Percentiles rank a stretch among this genome's conserved stretches.
These are phyloP conservation scores for Anoplopoma fimbria DNA, from an alignment of 2,113 vertebrate genomes.

Conservation along the genomic window DNA sequence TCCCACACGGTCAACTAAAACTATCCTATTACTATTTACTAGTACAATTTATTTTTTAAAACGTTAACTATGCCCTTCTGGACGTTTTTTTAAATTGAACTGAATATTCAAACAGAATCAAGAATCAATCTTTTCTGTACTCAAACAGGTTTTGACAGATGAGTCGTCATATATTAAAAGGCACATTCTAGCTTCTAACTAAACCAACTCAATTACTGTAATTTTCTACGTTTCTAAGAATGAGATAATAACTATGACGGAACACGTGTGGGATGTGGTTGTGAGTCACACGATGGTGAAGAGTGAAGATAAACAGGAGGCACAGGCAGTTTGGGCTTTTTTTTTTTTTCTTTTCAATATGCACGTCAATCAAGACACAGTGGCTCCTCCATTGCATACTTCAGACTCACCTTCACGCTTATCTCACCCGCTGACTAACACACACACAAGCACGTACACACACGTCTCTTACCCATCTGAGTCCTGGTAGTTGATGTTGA, in stretches of 20 bases:
- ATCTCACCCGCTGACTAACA: slow-evolving; percentile 12
- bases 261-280: slow-evolving; percentile 14
- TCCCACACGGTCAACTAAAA: too few relatives aligned
- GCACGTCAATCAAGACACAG: slow-evolving; percentile 34
- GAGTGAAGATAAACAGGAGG: slow-evolving; percentile 17
- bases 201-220: background rate
- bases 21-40: too few relatives aligned
- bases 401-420: slow-evolving; percentile 26
- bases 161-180: background rate
- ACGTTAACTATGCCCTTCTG: too few relatives aligned
- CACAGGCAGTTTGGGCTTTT: slow-evolving; percentile 15
- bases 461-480: slow-evolving; percentile 81
- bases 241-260: slow-evolving; percentile 12
- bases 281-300: slow-evolving; percentile 52
- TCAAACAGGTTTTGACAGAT: slow-evolving; percentile 1
- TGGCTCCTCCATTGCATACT: slow-evolving; percentile 38
- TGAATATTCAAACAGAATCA: background rate
- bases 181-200: background rate
- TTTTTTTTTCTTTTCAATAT: slow-evolving; percentile 17
- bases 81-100: background rate
- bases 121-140: background rate
- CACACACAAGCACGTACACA: slow-evolving; percentile 12
- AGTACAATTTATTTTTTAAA: too few relatives aligned
- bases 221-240: background rate
- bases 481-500: slow-evolving; percentile 87